Conservation (phyloP, 2,113 vertebrate species). For the Cyprinodon tularosa region DNA sequence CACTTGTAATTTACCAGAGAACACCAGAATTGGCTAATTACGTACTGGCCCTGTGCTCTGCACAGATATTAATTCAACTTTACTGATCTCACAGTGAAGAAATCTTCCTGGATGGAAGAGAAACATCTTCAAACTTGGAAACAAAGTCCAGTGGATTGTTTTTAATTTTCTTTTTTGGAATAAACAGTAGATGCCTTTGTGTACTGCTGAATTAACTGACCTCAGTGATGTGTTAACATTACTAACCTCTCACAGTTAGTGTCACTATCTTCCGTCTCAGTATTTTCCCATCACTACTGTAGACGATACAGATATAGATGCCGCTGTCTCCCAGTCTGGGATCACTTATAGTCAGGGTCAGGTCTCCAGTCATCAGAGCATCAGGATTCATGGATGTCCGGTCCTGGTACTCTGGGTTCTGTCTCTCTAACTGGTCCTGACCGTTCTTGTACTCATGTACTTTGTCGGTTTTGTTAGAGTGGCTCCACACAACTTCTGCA, state of each 20-base stretch:
- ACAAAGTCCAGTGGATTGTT: no score
- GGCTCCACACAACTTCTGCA: not conserved
- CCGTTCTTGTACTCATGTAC: not conserved
- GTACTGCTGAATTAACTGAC: no score
- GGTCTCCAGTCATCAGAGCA: not conserved
- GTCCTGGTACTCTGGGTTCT: not conserved
- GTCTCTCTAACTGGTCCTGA: not conserved
- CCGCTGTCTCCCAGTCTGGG: accelerated
- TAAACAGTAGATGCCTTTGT: no score
- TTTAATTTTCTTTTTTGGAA: no score
- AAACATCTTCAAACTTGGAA: no score
- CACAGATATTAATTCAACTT: no score
- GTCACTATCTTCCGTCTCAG: not conserved
- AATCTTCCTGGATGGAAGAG: no score
- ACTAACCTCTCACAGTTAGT: not conserved
- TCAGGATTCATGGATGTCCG: not conserved
- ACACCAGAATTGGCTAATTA: no score
- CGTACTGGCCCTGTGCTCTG: no score
- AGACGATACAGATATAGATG: not conserved
- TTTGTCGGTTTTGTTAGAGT: not conserved
- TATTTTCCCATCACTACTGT: not conserved
- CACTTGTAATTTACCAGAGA: no score
- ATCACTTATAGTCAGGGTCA: not conserved
- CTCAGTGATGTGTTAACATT: not conserved
- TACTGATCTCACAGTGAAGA: no score